Evolutionary conservation across 1,140 invertebrate genomes (phyloP).

Genomic region (Saccostrea echinata): DNA sequence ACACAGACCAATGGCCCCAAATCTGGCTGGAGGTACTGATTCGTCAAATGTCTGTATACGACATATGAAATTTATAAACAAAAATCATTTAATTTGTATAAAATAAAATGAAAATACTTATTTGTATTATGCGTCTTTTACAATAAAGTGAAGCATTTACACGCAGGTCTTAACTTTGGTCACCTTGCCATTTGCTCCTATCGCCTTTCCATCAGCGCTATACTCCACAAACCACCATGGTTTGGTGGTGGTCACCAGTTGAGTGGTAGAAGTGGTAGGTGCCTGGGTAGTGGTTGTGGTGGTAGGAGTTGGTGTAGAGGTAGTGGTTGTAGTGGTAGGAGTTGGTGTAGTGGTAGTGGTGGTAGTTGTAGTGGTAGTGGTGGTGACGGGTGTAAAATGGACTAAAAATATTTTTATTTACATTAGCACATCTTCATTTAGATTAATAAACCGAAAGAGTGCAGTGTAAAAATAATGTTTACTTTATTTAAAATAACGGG

Average conservation of each 20-base stretch:
- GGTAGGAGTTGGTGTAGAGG: not conserved
- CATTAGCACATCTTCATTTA: too few species aligned
- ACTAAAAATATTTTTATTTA: not conserved
- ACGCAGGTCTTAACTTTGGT: too few species aligned
- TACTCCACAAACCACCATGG: conserved; percentile 29
- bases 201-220: not conserved
- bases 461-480: too few species aligned
- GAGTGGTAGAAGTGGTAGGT: not conserved
- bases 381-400: not conserved
- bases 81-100: not conserved
- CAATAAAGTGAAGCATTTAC: too few species aligned
- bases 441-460: too few species aligned
- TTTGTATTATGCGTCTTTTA: too few species aligned
- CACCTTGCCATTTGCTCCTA: not conserved
- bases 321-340: not conserved
- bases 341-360: not conserved
- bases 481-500: too few species aligned
- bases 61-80: not conserved
- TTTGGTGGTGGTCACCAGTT: not conserved
- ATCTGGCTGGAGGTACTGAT: not conserved
- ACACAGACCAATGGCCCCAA: not conserved
- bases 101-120: too few species aligned
- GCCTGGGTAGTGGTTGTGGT: not conserved
- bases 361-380: not conserved
- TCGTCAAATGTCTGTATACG: not conserved